Percentiles rank a stretch among this genome's conserved stretches.
Conservation (phyloP, 2,113 vertebrate genomes). For the Nibea albiflora region DNA sequence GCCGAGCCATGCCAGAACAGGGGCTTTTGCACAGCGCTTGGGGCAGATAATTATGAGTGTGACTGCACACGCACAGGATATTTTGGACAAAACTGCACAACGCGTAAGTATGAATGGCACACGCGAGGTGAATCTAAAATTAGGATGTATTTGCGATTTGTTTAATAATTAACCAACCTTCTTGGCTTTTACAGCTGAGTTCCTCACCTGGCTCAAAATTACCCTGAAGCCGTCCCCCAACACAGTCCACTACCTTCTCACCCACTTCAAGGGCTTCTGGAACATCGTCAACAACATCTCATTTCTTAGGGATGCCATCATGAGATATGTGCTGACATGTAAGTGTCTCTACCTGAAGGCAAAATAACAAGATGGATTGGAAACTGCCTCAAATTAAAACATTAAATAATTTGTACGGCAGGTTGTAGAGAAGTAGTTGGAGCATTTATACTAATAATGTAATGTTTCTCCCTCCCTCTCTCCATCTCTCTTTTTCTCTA, state of each 20-base stretch:
- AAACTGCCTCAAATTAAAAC: neutral
- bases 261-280: conserved; percentile 94
- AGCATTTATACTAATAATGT: conserved; percentile 8
- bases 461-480: conserved; percentile 22
- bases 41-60: conserved; percentile 88
- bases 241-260: conserved; percentile 94
- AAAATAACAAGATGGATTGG: conserved; percentile 7
- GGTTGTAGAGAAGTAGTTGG: neutral
- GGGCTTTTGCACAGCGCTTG: conserved; percentile 88
- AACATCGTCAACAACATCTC: conserved; percentile 94
- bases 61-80: conserved; percentile 95
- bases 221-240: conserved; percentile 90
- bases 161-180: neutral
- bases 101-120: conserved; percentile 84
- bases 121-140: neutral
- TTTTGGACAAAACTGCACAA: conserved; percentile 91
- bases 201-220: conserved; percentile 90
- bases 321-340: conserved; percentile 96
- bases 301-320: conserved; percentile 89
- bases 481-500: conserved; percentile 27
- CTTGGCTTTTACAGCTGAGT: conserved; percentile 85
- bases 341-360: conserved; percentile 77
- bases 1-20: conserved; percentile 94
- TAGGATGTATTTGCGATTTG: neutral
- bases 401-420: conserved; percentile 27